A percentile compares a stretch with the other conserved stretches of the same genome.
Conservation (phyloP, 2,113 vertebrate genomes). For the Amia ocellicauda region DNA sequence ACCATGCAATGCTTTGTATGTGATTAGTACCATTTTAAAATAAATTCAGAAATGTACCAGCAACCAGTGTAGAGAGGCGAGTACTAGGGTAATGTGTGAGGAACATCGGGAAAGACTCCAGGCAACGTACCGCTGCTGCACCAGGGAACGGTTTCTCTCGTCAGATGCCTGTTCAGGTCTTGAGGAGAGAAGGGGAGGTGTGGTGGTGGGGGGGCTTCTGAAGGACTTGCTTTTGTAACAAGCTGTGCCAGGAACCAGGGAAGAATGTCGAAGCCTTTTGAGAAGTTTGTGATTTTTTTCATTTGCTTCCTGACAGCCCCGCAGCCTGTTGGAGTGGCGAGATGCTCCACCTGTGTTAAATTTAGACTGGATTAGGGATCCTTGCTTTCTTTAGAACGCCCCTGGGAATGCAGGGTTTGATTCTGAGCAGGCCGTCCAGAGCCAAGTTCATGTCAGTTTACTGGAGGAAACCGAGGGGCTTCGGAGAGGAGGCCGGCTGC, state of each 20-base stretch:
- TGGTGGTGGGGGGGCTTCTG: background rate
- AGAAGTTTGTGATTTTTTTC: conserved; percentile 51
- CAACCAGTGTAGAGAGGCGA: too few relatives aligned
- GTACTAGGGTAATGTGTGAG: too few relatives aligned
- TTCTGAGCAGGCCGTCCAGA: conserved; percentile 14
- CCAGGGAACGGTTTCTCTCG: background rate
- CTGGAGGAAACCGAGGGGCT: background rate
- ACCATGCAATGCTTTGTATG: too few relatives aligned
- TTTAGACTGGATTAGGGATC: conserved; percentile 50
- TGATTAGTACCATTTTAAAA: too few relatives aligned
- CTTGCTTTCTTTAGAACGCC: conserved; percentile 38
- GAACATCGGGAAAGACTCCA: too few relatives aligned
- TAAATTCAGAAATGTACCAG: too few relatives aligned
- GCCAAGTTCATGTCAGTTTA: conserved; percentile 18
- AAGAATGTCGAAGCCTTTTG: conserved; percentile 57
- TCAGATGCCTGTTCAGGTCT: background rate
- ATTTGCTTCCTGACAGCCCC: conserved; percentile 61
- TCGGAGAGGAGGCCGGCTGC: too few relatives aligned
- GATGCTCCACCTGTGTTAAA: conserved; percentile 53
- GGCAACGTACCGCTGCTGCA: background rate
- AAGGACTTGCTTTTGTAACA: conserved; percentile 19
- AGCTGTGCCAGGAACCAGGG: conserved; percentile 52
- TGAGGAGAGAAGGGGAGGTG: background rate
- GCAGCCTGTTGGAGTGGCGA: conserved; percentile 50
- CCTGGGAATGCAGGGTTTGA: conserved; percentile 31